Base-by-base conservation (phyloP, 64 coral and sea anemone genomes). In the Actinia equina region DNA sequence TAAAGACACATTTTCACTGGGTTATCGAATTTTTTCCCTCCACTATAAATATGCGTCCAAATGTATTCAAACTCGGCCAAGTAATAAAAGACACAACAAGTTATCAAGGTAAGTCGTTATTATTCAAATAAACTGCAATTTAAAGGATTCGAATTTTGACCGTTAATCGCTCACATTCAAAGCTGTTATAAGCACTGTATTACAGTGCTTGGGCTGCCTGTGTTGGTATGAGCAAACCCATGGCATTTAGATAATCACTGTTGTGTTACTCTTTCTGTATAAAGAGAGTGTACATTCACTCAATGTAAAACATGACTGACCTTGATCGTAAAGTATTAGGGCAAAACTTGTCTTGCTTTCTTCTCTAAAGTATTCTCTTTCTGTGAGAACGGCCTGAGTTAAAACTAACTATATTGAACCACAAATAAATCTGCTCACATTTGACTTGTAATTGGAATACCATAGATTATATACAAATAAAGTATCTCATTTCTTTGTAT, bases 401-500 rank as follows among this genome's bases (percentile, higher is more conserved):
- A 69, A 69, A 69, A 69, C 46, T 49, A 49, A 69, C 63, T 60
- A 60, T 7, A 69, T 69, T 69, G 63, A 69, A 20, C 63, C 63
- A 69, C n/a, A 69, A 69, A 69, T 25, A 69, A 69, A 69, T 26
- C 63, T 69, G 20, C 9, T 69, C 8, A 6, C 63, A 69, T 69
- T 69, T 18, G 22, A 69, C 63, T 69, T 69, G 63, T 69, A 69
- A 69, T 69, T 69, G 63, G 59, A 69, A 69, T 69, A 69, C 20
- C 20, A 69, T 69, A 69, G 63, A 69, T 69, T 69, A 69, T 69
- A 18, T 69, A 69, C 63, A 69, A 69, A 69, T 69, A 69, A 69
- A 69, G 23, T 69, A 69, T 69, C 63, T 69, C 63, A 69, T 69
- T 69, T 69, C 63, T 69, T 69, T 69, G 63, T 69, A 69, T 2